Evolutionary conservation across 2,113 vertebrate species (phyloP).

Genomic region (Dascyllus trimaculatus): DNA sequence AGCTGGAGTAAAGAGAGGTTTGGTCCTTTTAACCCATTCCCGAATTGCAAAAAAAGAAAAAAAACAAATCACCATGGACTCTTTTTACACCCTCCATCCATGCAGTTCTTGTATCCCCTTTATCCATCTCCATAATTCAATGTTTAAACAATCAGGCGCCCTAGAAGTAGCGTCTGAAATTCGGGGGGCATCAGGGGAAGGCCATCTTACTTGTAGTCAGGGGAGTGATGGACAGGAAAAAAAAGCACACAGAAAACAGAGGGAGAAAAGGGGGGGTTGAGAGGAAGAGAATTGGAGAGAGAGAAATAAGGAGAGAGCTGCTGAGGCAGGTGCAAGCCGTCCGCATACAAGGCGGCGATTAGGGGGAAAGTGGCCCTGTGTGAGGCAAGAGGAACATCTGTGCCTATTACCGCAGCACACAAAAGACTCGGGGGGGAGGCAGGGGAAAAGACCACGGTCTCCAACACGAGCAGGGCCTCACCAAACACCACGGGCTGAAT

Average conservation of each 20-base stretch:
- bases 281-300: constrained; percentile 34
- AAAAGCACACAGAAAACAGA: constrained; percentile 30
- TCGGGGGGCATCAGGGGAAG: constrained; percentile 49
- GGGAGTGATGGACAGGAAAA: constrained; percentile 40
- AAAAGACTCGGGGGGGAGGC: constrained; percentile 70
- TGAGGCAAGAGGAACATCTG: constrained; percentile 87
- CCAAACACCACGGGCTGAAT: constrained; percentile 84
- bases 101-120: constrained; percentile 34
- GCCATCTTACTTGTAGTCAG: constrained; percentile 35
- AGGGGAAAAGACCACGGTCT: constrained; percentile 59
- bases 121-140: constrained; percentile 48
- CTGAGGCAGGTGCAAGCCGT: constrained; percentile 84
- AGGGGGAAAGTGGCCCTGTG: constrained; percentile 83
- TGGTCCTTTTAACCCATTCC: constrained; percentile 62
- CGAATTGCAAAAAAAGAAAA: constrained; percentile 46
- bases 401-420: constrained; percentile 84
- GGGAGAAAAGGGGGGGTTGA: constrained; percentile 1
- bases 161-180: constrained; percentile 64
- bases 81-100: constrained; percentile 55
- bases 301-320: constrained; percentile 65
- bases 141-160: constrained; percentile 72
- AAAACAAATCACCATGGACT: constrained; percentile 19
- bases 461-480: constrained; percentile 82
- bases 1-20: constrained; percentile 73
- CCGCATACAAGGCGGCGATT: constrained; percentile 86